phyloP scores from a whole-genome alignment of 2,888 invertebrate genomes.

The Lobophora halterata region DNA sequence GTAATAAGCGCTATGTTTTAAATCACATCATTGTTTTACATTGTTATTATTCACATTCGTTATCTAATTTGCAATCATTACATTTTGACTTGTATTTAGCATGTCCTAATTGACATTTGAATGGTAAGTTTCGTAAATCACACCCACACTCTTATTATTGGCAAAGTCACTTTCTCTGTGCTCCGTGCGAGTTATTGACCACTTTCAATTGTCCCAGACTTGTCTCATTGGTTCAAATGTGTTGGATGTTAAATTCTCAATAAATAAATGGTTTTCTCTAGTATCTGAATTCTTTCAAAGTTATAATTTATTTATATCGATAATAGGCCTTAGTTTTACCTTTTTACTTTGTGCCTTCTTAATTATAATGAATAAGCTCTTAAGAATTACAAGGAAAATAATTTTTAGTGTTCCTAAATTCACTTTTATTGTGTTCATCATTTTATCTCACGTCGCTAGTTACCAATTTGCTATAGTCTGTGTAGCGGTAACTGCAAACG shows the following conservation, averaged over 20 bases:
- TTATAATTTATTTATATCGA: not conserved
- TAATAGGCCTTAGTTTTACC: too few species aligned
- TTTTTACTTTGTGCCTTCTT: too few species aligned
- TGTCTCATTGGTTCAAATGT: conserved; percentile 16
- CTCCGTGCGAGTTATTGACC: conserved; percentile 41
- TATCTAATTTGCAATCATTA: conserved; percentile 27
- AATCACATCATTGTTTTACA: conserved; percentile 10
- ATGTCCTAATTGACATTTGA: conserved; percentile 43
- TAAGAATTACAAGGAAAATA: too few species aligned
- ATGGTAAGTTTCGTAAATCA: conserved; percentile 53
- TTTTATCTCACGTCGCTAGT: conserved; percentile 17
- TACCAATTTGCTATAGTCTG: conserved; percentile 49
- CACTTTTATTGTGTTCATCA: conserved; percentile 3
- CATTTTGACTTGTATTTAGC: conserved; percentile 33
- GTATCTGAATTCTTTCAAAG: not conserved
- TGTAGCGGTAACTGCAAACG: conserved; percentile 54
- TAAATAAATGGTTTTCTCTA: conserved; percentile 4
- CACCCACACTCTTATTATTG: conserved; percentile 55
- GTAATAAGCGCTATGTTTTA: conserved; percentile 9
- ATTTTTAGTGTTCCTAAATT: too few species aligned
- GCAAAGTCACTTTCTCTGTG: conserved; percentile 56
- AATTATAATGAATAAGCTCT: too few species aligned
- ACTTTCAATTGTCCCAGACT: conserved; percentile 30
- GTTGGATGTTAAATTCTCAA: conserved; percentile 16
- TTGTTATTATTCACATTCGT: conserved; percentile 5